phyloP scores from a whole-genome alignment of 1,140 invertebrate species.

The Pinna nobilis region DNA sequence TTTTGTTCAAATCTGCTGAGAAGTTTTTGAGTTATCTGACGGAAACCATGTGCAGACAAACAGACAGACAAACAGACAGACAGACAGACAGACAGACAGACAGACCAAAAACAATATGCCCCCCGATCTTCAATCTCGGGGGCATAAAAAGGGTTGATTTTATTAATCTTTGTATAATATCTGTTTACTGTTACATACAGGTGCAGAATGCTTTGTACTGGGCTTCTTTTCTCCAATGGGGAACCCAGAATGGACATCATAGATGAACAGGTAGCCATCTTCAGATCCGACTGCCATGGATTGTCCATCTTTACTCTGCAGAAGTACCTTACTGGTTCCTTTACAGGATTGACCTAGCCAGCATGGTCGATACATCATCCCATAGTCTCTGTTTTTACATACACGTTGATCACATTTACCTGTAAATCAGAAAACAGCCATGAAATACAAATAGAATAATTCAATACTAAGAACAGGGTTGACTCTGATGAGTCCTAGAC shows the following conservation, averaged over 20 bases:
- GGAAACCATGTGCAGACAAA: too few relatives aligned
- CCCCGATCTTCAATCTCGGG: too few relatives aligned
- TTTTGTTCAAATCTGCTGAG: not conserved
- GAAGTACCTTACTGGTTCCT: slow-evolving; percentile 46
- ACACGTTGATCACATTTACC: slow-evolving; percentile 61
- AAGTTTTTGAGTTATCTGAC: not conserved
- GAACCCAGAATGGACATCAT: slow-evolving; percentile 50
- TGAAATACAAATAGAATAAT: too few relatives aligned
- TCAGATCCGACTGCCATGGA: slow-evolving; percentile 54
- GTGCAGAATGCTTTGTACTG: slow-evolving; percentile 51
- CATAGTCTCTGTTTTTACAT: slow-evolving; percentile 45
- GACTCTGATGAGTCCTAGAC: too few relatives aligned
- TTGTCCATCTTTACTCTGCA: slow-evolving; percentile 32
- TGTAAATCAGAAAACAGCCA: not conserved
- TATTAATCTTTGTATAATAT: not conserved
- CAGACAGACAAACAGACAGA: too few relatives aligned
- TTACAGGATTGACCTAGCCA: slow-evolving; percentile 43
- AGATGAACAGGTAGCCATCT: slow-evolving; percentile 60
- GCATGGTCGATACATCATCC: slow-evolving; percentile 58
- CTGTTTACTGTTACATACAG: slow-evolving; percentile 42
- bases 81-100: not conserved
- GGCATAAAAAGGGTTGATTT: not conserved
- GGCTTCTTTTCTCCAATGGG: slow-evolving; percentile 55
- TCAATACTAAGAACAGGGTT: too few relatives aligned
- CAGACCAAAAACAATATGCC: too few relatives aligned